A percentile compares a stretch with the other conserved stretches of the same genome.
Conservation (phyloP, 2,113 vertebrate species). For the Chiloscyllium plagiosum region DNA sequence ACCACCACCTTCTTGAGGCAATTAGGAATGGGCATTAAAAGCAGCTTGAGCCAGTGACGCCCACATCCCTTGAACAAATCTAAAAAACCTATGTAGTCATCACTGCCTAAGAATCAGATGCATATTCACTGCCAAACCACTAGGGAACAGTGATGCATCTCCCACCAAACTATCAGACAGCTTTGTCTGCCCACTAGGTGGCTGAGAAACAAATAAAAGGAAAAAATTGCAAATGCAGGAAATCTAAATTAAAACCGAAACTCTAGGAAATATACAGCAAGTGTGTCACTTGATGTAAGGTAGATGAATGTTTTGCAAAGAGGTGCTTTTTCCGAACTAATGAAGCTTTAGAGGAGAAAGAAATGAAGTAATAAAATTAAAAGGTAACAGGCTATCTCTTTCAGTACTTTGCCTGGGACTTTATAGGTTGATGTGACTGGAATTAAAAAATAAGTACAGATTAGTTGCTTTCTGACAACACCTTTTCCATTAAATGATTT, state of each 20-base stretch:
- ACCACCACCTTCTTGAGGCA: too few species aligned
- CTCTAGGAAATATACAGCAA: background rate
- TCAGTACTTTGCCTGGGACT: background rate
- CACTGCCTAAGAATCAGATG: background rate
- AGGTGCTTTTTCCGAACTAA: background rate
- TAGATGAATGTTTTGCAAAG: background rate
- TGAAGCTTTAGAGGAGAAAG: background rate
- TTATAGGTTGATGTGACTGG: background rate
- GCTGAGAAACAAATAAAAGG: slow-evolving; percentile 1
- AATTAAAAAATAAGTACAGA: background rate
- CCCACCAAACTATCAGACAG: background rate
- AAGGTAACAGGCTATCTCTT: background rate
- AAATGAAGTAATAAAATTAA: background rate
- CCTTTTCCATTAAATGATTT: background rate
- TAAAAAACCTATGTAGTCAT: background rate
- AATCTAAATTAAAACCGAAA: background rate
- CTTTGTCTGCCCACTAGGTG: background rate
- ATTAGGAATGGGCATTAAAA: too few species aligned
- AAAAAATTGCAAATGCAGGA: background rate
- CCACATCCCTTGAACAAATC: too few species aligned
- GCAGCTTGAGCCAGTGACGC: too few species aligned
- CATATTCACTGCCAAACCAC: slow-evolving; percentile 1
- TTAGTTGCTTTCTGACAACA: background rate
- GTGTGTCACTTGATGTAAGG: background rate
- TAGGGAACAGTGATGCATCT: slow-evolving; percentile 34